Conservation (phyloP, 1,140 invertebrate genomes). For the Matsumurasca onukii region DNA sequence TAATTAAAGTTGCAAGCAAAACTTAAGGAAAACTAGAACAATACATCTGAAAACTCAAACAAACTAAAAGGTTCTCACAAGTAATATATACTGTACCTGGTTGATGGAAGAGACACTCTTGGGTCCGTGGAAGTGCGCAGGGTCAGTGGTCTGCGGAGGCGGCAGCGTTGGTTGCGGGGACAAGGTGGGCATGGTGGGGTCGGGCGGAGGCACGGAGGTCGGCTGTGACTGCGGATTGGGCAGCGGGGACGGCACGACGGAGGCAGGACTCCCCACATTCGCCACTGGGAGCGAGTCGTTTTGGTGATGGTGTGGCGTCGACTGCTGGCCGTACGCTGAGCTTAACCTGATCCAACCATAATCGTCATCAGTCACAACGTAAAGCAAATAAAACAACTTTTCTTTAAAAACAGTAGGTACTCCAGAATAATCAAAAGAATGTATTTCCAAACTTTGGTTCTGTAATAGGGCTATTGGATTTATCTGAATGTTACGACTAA, state of each 20-base stretch:
- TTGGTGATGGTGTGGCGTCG: constrained; percentile 35
- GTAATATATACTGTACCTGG: no score
- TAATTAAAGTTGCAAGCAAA: no score
- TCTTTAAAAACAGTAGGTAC: no score
- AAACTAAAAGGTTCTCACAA: no score
- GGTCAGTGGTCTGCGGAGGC: constrained; percentile 54
- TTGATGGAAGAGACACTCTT: constrained; percentile 58
- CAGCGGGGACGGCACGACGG: constrained; percentile 75
- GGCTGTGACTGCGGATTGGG: constrained; percentile 74
- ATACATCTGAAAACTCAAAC: no score
- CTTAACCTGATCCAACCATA: constrained; percentile 10
- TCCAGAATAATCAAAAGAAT: no score
- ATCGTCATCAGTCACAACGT: neutral
- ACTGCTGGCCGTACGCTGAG: constrained; percentile 27
- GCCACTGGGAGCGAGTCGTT: constrained; percentile 62
- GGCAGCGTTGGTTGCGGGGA: constrained; percentile 52
- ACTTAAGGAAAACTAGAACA: no score
- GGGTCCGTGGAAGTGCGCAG: constrained; percentile 51
- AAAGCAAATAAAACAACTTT: no score
- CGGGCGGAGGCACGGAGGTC: constrained; percentile 66
- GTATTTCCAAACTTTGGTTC: no score
- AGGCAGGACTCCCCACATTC: constrained; percentile 69
- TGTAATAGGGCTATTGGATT: no score
- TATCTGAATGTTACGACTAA: no score
- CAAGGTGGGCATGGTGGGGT: constrained; percentile 74